Evolutionary conservation across 2,113 vertebrate species (phyloP).

Genomic region (Fukomys damarensis): DNA sequence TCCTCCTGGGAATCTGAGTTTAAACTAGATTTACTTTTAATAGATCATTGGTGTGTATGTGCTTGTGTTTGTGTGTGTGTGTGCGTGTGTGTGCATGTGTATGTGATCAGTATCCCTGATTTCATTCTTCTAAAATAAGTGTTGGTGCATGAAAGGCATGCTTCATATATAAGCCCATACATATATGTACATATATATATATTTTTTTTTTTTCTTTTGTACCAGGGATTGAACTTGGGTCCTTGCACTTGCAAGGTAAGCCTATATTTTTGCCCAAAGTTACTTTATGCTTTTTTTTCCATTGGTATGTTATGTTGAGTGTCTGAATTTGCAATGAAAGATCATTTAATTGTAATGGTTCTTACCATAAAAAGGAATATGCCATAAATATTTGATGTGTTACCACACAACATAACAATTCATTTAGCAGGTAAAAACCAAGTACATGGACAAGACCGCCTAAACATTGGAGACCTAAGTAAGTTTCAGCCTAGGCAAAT

Average conservation of each 20-base stretch:
- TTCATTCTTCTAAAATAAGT: neutral
- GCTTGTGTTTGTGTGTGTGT: neutral
- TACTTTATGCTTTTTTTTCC: neutral
- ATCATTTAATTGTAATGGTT: constrained; percentile 12
- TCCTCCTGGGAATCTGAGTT: neutral
- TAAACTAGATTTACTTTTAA: constrained; percentile 12
- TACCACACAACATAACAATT: neutral
- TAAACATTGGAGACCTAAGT: neutral
- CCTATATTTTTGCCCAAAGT: neutral
- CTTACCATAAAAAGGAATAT: neutral
- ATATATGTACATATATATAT: too few relatives aligned
- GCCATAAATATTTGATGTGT: neutral
- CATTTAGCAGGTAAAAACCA: neutral
- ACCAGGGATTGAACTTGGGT: too few relatives aligned
- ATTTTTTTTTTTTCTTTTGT: too few relatives aligned
- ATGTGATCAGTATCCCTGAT: neutral
- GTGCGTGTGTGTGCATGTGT: neutral
- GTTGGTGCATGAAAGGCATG: neutral
- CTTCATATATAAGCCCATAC: neutral
- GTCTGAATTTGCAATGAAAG: neutral
- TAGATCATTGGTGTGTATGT: neutral
- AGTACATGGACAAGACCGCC: neutral
- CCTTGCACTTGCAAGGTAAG: too few relatives aligned
- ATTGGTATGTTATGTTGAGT: neutral
- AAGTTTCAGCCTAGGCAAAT: neutral